A percentile compares a stretch with the other conserved stretches of the same genome.
Evolutionary conservation across 2,888 invertebrate species (phyloP).

Genomic region (Agrochola lychnidis): DNA sequence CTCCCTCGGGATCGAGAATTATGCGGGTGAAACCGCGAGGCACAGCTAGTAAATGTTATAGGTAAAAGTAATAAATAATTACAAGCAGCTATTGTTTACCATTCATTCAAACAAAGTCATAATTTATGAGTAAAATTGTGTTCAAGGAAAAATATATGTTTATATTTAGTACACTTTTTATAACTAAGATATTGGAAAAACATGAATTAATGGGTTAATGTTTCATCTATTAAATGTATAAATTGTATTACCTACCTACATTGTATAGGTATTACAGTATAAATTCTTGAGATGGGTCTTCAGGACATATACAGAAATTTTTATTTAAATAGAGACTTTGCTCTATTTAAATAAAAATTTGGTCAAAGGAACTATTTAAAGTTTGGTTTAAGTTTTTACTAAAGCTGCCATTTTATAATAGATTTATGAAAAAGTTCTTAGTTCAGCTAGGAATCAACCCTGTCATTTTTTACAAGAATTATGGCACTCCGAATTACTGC

Average conservation of each 20-base stretch:
- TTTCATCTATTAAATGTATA: too few species aligned
- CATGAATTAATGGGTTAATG: too few species aligned
- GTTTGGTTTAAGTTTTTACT: not conserved
- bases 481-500: not conserved
- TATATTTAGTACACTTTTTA: constrained; percentile 1
- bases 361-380: not conserved
- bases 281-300: too few species aligned
- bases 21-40: too few species aligned
- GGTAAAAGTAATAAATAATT: not conserved
- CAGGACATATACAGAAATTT: not conserved
- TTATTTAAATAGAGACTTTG: not conserved
- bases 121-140: not conserved
- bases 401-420: not conserved
- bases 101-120: constrained; percentile 17
- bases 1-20: too few species aligned
- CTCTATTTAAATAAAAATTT: too few species aligned
- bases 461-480: not conserved
- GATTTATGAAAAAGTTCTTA: not conserved
- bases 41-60: not conserved
- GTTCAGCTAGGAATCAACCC: not conserved
- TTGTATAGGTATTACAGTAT: too few species aligned
- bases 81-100: not conserved
- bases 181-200: not conserved
- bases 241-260: too few species aligned
- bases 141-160: constrained; percentile 4